A percentile compares a stretch with the other conserved stretches of the same genome.
phyloP scores from a whole-genome alignment of 2,797 vertebrate species.

The Macrochelys suwanniensis region DNA sequence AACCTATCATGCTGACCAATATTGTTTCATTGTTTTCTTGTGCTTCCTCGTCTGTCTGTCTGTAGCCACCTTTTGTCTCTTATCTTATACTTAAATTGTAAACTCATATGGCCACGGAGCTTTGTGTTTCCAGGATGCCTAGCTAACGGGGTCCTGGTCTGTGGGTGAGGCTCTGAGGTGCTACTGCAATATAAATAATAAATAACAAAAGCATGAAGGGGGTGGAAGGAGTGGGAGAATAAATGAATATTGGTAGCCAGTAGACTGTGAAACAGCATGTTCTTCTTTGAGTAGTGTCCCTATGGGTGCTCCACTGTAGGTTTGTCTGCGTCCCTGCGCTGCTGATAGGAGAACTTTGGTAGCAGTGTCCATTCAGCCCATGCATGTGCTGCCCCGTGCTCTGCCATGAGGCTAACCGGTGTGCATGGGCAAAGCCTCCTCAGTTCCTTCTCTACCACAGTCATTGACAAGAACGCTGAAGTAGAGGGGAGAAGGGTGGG shows the following conservation, averaged over 20 bases:
- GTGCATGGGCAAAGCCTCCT: too few species aligned
- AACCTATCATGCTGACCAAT: background rate
- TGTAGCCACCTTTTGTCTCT: background rate
- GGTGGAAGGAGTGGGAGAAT: background rate
- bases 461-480: too few species aligned
- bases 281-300: too few species aligned
- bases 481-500: too few species aligned
- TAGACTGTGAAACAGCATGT: background rate
- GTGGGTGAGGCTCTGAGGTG: background rate
- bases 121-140: background rate
- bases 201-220: background rate
- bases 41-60: background rate
- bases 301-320: too few species aligned
- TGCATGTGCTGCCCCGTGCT: too few species aligned
- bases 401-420: too few species aligned
- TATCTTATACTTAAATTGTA: background rate
- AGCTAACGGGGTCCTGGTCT: background rate
- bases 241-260: background rate
- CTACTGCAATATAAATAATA: background rate
- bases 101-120: background rate
- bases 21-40: background rate
- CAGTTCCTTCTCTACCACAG: too few species aligned
- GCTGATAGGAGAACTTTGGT: too few species aligned
- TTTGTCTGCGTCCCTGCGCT: too few species aligned
- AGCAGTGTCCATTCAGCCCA: too few species aligned